phyloP scores from a whole-genome alignment of 2,888 invertebrate genomes.

The Phragmatobia fuliginosa region DNA sequence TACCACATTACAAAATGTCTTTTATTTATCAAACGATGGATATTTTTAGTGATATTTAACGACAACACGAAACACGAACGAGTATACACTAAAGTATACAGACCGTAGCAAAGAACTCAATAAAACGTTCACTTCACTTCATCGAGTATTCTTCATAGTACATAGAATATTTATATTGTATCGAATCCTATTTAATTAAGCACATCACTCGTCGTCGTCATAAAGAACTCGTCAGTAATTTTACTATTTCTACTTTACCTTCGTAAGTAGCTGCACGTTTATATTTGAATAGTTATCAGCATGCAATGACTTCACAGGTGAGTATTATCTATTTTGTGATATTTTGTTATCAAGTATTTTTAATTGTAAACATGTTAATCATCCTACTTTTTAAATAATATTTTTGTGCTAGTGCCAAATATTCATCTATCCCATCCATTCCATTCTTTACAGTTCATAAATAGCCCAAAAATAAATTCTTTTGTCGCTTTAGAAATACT shows the following conservation, averaged over 20 bases:
- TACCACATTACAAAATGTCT: background rate
- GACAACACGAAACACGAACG: background rate
- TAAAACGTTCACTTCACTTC: background rate
- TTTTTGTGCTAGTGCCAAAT: too few relatives aligned
- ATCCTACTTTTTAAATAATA: background rate
- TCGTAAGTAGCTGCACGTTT: background rate
- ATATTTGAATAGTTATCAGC: background rate
- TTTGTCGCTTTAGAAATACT: background rate
- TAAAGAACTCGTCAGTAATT: background rate
- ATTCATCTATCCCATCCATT: too few relatives aligned
- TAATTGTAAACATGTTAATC: background rate
- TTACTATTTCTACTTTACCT: constrained; percentile 5
- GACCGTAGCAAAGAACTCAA: background rate
- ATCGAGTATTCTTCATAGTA: background rate
- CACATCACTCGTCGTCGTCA: too few relatives aligned
- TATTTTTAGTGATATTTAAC: background rate
- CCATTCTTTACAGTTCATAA: background rate
- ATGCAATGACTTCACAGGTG: background rate
- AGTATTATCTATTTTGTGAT: constrained; percentile 2
- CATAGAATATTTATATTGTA: background rate
- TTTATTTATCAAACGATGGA: background rate
- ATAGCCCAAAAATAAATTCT: background rate
- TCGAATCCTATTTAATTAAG: background rate
- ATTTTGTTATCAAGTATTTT: background rate
- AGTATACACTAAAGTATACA: background rate